These are phyloP conservation scores for Venustaconcha ellipsiformis DNA, from an alignment of 1,140 invertebrate species.

Conservation along the genomic window DNA sequence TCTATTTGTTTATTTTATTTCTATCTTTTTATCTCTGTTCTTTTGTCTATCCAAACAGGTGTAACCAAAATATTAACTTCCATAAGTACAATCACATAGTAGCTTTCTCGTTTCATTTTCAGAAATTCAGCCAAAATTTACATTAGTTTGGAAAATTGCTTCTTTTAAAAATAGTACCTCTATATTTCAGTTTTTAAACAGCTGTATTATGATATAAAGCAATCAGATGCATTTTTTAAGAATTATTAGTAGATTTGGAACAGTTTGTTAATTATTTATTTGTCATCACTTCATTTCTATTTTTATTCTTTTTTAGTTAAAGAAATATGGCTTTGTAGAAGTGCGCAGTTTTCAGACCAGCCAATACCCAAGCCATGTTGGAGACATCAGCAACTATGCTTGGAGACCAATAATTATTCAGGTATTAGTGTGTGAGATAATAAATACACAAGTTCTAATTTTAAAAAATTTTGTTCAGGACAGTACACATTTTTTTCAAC, in stretches of 20 bases:
- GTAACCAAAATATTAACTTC: neutral
- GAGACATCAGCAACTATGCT: slow-evolving; percentile 42
- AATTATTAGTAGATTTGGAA: neutral
- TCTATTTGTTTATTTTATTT: neutral
- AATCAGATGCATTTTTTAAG: neutral
- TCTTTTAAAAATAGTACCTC: neutral
- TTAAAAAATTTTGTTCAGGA: too few species aligned
- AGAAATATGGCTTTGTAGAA: slow-evolving; percentile 51
- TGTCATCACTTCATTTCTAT: neutral
- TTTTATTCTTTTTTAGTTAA: slow-evolving; percentile 41
- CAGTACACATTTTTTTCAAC: too few species aligned
- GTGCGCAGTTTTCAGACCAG: slow-evolving; percentile 43
- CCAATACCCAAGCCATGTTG: slow-evolving; percentile 48
- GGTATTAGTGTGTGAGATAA: slow-evolving; percentile 21
- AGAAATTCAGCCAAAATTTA: neutral
- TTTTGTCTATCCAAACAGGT: neutral
- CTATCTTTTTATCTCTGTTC: neutral
- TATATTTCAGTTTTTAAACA: neutral
- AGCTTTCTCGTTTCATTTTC: neutral
- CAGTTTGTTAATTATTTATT: neutral
- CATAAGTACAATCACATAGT: too few species aligned
- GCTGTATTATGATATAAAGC: neutral
- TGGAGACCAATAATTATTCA: slow-evolving; percentile 59
- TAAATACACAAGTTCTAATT: too few species aligned
- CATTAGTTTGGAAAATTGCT: neutral